Evolutionary conservation across 2,113 vertebrate species (phyloP), one percentile per base, ranked within the genome.

Genomic region (Parus major): DNA sequence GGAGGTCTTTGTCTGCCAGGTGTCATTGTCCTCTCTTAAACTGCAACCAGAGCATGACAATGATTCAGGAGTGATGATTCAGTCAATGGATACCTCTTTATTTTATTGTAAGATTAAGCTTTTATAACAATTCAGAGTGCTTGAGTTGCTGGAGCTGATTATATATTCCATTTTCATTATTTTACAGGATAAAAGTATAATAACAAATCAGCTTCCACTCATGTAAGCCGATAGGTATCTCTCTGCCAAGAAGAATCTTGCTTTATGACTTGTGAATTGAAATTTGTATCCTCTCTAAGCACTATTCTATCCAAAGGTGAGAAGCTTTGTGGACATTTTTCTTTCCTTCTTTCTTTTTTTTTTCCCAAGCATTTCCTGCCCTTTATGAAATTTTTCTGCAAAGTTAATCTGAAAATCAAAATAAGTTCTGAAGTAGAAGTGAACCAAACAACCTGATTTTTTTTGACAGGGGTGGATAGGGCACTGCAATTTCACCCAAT

Each of bases 81-180:
- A 61, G 20, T 50, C 64, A 53, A 21, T 12, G 19, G 20, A 46
- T 44, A 33, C 17, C 10, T 77, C n/a, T 82, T 86, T 65, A 57
- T 80, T 92, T 61, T 81, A 42, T 84, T 52, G 7, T 20, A n/a
- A 84, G 50, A 57, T 88, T 69, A 88, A 72, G n/a, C 31, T 72
- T 31, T 76, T 82, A 5, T 12, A 35, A 22, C 21, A 21, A 28
- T 71, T 77, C 1, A 2, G 20, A 61, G 25, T 33, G 41, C 42
- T 53, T 80, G 46, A 12, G 9, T 61, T 73, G n/a, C 71, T 73
- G 23, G 28, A 77, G 33, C 31, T 90, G 61, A 59, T 64, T 70
- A 42, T 47, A 17, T 17, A 20, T 78, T 68, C 70, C 39, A 27
- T 53, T 92, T 75, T 25, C 35, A 71, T 56, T 35, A 72, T 63